These are phyloP conservation scores for Drosophila ochracea DNA, from an alignment of 2,888 invertebrate species.

Conservation along the genomic window DNA sequence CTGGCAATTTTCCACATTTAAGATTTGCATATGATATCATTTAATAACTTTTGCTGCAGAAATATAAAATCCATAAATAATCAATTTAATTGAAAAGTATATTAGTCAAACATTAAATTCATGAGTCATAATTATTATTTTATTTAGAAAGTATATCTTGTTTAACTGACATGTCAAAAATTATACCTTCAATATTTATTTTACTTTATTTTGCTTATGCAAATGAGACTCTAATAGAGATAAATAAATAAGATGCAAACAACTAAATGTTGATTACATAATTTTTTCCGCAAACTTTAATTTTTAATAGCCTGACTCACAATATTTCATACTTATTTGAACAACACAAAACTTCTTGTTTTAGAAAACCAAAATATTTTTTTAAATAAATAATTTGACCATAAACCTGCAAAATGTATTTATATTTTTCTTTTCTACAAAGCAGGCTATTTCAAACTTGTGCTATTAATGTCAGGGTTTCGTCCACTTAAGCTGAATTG, in stretches of 20 bases:
- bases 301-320: background rate
- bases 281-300: background rate
- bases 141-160: background rate
- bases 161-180: background rate
- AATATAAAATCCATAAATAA: background rate
- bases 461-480: background rate
- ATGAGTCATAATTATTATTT: background rate
- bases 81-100: background rate
- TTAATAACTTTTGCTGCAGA: background rate
- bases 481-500: background rate
- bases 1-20: background rate
- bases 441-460: background rate
- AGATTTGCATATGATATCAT: background rate
- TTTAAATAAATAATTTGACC: background rate
- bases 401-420: background rate
- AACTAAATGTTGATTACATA: background rate
- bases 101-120: background rate
- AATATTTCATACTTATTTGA: background rate
- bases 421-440: background rate
- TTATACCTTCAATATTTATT: background rate
- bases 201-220: background rate
- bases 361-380: background rate
- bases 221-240: background rate
- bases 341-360: background rate
- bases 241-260: background rate